Evolutionary conservation across 2,888 invertebrate genomes (phyloP).

Genomic region (Endotricha flammealis): DNA sequence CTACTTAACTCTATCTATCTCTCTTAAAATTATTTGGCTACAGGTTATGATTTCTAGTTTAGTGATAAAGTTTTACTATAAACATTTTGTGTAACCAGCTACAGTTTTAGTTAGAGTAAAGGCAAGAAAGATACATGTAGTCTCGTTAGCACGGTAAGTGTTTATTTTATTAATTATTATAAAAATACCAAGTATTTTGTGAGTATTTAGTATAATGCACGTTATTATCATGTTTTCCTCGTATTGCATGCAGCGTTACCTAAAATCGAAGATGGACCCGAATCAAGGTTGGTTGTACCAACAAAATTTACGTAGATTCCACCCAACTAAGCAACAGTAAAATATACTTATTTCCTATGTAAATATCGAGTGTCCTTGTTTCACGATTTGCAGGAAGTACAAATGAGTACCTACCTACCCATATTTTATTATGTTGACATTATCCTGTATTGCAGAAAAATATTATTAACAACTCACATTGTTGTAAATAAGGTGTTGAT

Average conservation of each 20-base stretch:
- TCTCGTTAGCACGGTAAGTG: slow-evolving; percentile 10
- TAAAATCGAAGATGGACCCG: slow-evolving; percentile 68
- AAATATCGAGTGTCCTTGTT: neutral
- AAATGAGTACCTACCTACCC: too few species aligned
- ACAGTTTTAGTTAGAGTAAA: too few species aligned
- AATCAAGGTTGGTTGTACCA: slow-evolving; percentile 68
- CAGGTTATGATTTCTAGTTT: too few species aligned
- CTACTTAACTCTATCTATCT: too few species aligned
- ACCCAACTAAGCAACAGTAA: too few species aligned
- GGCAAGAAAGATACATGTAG: neutral
- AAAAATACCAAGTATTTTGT: slow-evolving; percentile 18
- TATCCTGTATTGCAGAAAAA: too few species aligned
- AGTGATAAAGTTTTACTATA: too few species aligned
- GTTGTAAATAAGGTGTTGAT: too few species aligned
- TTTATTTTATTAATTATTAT: slow-evolving; percentile 6
- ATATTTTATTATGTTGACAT: neutral
- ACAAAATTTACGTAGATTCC: slow-evolving; percentile 25
- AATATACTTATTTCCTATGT: slow-evolving; percentile 12
- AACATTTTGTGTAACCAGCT: too few species aligned
- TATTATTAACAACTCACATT: too few species aligned
- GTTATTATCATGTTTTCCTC: slow-evolving; percentile 53
- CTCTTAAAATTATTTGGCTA: too few species aligned
- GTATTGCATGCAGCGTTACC: slow-evolving; percentile 74
- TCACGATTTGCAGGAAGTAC: neutral
- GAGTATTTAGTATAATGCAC: slow-evolving; percentile 39